A percentile compares a stretch with the other conserved stretches of the same genome.
phyloP scores from a whole-genome alignment of 1,140 invertebrate genomes.

The Sitobion miscanthi region DNA sequence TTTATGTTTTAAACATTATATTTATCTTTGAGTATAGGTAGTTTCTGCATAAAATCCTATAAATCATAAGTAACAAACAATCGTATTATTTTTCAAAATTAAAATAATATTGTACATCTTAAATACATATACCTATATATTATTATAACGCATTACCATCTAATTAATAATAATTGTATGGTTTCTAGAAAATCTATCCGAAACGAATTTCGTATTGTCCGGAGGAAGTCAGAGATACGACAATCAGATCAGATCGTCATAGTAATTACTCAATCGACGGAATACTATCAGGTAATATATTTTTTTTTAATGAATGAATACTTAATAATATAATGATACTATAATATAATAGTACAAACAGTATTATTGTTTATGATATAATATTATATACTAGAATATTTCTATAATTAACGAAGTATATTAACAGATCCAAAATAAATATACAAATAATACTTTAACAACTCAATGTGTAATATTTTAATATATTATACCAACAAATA shows the following conservation, averaged over 20 bases:
- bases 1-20: background rate
- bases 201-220: slow-evolving; percentile 43
- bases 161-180: background rate
- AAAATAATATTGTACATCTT: too few relatives aligned
- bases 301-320: background rate
- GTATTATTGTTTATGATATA: background rate
- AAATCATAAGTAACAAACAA: background rate
- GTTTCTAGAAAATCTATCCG: slow-evolving; percentile 34
- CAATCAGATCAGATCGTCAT: slow-evolving; percentile 49
- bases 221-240: slow-evolving; percentile 44
- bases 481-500: too few relatives aligned
- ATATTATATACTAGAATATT: background rate
- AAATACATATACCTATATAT: background rate
- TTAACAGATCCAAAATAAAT: too few relatives aligned
- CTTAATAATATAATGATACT: background rate
- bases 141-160: background rate
- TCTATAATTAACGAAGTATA: background rate
- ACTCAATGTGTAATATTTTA: too few relatives aligned
- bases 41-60: too few relatives aligned
- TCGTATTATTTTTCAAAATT: too few relatives aligned
- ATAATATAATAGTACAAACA: background rate
- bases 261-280: slow-evolving; percentile 57
- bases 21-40: background rate
- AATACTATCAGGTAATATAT: slow-evolving; percentile 45
- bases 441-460: too few relatives aligned